Evolutionary conservation across 2,888 invertebrate genomes (phyloP), one percentile per base, ranked within the genome.

Genomic region (Altica lythri): DNA sequence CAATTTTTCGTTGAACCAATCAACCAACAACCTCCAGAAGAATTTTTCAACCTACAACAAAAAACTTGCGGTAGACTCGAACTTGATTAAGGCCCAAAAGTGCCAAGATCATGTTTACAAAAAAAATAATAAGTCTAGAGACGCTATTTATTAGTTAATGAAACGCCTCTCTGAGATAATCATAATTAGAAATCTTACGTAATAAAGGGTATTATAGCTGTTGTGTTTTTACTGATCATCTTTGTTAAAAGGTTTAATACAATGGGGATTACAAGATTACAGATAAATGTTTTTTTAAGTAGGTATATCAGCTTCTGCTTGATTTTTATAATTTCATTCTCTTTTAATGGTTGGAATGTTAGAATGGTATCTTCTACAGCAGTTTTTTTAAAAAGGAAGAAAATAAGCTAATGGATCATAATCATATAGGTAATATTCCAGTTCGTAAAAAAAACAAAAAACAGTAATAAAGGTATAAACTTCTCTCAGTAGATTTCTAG

Each of bases 131-230:
- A 29, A n/a, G n/a, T n/a, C n/a, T n/a, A n/a, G n/a, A n/a, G 25
- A 29, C 42, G 16, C 13, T 13, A 12, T 34, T 34, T 45, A 45
- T 34, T 16, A 34, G 34, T 32, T 45, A 45, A 45, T 45, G n/a
- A 34, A 45, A 34, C 45, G 45, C 45, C 45, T 45, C 34, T 45
- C 34, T 34, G n/a, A 22, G 45, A 34, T 34, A 45, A 45, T 44
- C 44, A 14, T 45, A 34, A 45, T 45, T 45, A 34, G 34, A 34
- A 38, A 34, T 34, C 45, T 45, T 45, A 45, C 45, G 22, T 44
- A 34, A 44, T 44, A 44, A 44, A 32, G 32, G 32, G 44, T 32
- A 44, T 32, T 44, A 44, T 44, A 30, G 9, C 13, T 4, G 4
- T 42, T 44, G 14, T 32, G 29, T 19, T 38, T 38, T 22, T 13